Evolutionary conservation across 37 sponge, comb jelly and placozoan genomes (phyloP).

Genomic region (Lycopodina hypogea): DNA sequence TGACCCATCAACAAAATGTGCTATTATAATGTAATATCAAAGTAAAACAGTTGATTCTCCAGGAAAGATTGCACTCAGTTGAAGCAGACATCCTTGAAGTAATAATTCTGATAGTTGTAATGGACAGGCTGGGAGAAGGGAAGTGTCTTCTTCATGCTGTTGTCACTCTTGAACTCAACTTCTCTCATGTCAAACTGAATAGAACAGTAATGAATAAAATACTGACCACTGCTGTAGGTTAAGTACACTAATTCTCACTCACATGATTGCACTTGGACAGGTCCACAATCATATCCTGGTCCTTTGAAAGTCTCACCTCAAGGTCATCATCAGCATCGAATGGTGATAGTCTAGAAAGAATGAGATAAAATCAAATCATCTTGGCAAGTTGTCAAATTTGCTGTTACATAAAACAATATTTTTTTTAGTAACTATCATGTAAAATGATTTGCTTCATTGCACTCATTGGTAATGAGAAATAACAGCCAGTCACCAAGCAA

Average conservation of each 20-base stretch:
- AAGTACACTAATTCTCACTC: not conserved
- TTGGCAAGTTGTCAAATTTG: too few relatives aligned
- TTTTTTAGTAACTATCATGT: too few relatives aligned
- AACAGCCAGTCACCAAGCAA: too few relatives aligned
- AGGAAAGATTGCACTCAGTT: constrained; percentile 20
- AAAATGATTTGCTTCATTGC: too few relatives aligned
- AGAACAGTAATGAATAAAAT: too few relatives aligned
- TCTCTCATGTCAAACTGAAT: constrained; percentile 44
- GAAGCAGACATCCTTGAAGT: constrained; percentile 68
- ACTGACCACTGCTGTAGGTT: not conserved
- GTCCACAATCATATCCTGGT: constrained; percentile 14
- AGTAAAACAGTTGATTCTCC: too few relatives aligned
- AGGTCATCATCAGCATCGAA: constrained; percentile 40
- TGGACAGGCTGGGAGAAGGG: constrained; percentile 55
- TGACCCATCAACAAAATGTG: too few relatives aligned
- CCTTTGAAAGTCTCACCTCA: constrained; percentile 23
- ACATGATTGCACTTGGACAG: constrained; percentile 50
- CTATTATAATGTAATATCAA: too few relatives aligned
- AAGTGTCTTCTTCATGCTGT: constrained; percentile 30
- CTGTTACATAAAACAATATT: too few relatives aligned
- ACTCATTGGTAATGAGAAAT: too few relatives aligned
- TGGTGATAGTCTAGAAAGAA: constrained; percentile 32
- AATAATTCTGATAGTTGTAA: constrained; percentile 38
- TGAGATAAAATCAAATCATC: not conserved
- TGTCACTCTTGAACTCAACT: constrained; percentile 41